Percentiles rank a stretch among this genome's conserved stretches.
Conservation (phyloP, 2,888 invertebrate genomes). For the Tinea trinotella region DNA sequence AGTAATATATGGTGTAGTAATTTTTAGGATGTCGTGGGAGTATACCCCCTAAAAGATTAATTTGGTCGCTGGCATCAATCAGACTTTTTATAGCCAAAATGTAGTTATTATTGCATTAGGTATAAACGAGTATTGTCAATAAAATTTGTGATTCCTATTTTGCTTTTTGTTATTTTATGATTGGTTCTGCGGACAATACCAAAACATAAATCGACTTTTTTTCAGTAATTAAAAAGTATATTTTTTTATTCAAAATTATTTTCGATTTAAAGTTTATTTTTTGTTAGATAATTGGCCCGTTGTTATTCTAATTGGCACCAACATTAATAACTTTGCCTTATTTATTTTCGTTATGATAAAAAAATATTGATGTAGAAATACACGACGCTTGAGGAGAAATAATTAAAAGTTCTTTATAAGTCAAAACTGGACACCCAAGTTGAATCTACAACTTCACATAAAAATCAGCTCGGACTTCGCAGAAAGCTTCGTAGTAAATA, state of each 20-base stretch:
- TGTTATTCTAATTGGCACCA: too few species aligned
- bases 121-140: neutral
- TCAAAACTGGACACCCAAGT: neutral
- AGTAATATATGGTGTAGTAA: too few species aligned
- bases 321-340: too few species aligned
- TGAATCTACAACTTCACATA: neutral
- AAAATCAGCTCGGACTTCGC: neutral
- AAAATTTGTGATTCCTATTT: neutral
- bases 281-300: too few species aligned
- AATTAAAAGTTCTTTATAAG: too few species aligned
- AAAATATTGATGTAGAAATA: too few species aligned
- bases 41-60: neutral
- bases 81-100: neutral
- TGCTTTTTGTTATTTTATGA: neutral
- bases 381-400: too few species aligned
- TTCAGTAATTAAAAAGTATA: too few species aligned
- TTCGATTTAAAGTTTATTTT: too few species aligned
- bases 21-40: neutral
- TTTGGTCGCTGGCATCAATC: conserved; percentile 5
- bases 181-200: neutral
- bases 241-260: too few species aligned
- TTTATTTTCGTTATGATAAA: too few species aligned
- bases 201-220: neutral
- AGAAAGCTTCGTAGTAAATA: neutral
- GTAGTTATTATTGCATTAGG: neutral